These are phyloP conservation scores for Torymus tubicola DNA, from an alignment of 2,888 invertebrate species.

Conservation along the genomic window DNA sequence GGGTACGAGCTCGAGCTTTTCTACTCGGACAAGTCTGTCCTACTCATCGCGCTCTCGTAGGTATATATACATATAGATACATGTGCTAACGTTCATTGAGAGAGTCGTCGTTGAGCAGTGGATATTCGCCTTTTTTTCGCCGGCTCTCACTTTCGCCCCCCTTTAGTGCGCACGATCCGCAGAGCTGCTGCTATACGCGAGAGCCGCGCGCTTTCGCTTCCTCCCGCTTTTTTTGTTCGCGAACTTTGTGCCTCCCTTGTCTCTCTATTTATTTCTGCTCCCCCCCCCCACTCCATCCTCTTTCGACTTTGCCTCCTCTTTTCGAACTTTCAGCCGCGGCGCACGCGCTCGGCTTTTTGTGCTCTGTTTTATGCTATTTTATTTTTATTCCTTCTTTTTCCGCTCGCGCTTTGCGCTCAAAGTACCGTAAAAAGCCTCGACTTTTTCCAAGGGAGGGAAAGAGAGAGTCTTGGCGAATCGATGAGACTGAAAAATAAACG, in stretches of 20 bases:
- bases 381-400: conserved; percentile 42
- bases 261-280: conserved; percentile 32
- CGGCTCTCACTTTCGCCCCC: conserved; percentile 40
- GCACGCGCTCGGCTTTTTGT: background rate
- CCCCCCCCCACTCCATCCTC: background rate
- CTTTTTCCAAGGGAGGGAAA: conserved; percentile 15
- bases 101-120: conserved; percentile 34
- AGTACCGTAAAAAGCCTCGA: conserved; percentile 47
- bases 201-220: background rate
- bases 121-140: conserved; percentile 19
- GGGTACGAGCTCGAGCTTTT: conserved; percentile 16
- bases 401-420: conserved; percentile 37
- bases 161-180: conserved; percentile 5
- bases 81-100: background rate
- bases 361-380: conserved; percentile 42
- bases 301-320: conserved; percentile 7
- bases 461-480: conserved; percentile 37
- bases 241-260: conserved; percentile 9
- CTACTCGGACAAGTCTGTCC: conserved; percentile 30
- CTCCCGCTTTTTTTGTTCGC: conserved; percentile 18
- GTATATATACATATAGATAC: background rate
- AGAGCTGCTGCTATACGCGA: background rate
- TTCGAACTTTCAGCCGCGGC: conserved; percentile 18
- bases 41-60: background rate
- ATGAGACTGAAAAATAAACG: conserved; percentile 49